Conservation (phyloP, 2,888 invertebrate genomes). For the Seira ritae region DNA sequence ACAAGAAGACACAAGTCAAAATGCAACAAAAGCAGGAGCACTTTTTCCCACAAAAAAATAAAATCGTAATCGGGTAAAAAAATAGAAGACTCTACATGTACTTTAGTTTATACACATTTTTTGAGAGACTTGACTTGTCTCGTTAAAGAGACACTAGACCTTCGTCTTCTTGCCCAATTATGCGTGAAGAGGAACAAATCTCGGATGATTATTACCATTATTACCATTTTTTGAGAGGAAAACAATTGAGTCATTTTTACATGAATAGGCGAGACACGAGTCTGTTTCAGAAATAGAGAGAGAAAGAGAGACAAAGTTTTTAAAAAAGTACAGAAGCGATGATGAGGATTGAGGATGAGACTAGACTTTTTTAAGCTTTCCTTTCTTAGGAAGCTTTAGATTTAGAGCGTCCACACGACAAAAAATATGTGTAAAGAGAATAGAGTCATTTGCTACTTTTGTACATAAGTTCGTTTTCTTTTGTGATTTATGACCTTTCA, state of each 20-base stretch:
- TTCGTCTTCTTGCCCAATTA: slow-evolving; percentile 13
- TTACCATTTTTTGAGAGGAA: slow-evolving; percentile 16
- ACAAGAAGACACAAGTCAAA: too few species aligned
- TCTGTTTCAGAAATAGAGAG: neutral
- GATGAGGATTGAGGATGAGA: neutral
- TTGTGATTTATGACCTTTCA: slow-evolving; percentile 25
- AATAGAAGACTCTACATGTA: too few species aligned
- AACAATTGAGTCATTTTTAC: slow-evolving; percentile 25
- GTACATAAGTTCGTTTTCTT: neutral
- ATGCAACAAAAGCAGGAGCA: too few species aligned
- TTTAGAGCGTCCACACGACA: neutral
- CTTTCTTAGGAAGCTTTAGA: too few species aligned
- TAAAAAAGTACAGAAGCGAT: neutral
- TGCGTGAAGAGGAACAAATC: slow-evolving; percentile 4
- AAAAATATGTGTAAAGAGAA: neutral
- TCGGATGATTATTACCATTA: slow-evolving; percentile 2
- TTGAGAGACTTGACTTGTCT: neutral
- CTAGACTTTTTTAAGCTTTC: neutral
- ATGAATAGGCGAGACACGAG: neutral
- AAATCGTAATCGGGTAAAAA: too few species aligned
- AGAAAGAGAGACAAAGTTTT: neutral
- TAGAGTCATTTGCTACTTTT: too few species aligned
- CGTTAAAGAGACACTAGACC: slow-evolving; percentile 1
- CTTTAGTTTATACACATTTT: too few species aligned
- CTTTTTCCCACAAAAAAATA: too few species aligned